Evolutionary conservation across 2,797 vertebrate genomes (phyloP).

Genomic region (Psittacula echo): DNA sequence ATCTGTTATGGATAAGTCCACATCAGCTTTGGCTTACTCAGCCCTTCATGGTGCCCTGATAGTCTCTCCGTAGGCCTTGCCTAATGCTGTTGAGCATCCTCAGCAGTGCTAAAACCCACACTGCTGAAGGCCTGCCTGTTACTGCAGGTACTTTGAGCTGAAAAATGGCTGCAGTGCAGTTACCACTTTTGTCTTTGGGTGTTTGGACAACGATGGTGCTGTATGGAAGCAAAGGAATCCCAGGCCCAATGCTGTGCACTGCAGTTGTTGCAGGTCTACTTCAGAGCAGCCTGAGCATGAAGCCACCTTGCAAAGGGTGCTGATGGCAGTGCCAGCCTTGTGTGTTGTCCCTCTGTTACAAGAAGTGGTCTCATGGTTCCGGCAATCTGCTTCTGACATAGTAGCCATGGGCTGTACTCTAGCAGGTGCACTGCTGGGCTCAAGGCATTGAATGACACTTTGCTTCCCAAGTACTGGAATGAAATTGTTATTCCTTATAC

Average conservation of each 20-base stretch:
- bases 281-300: not conserved
- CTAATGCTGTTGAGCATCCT: not conserved
- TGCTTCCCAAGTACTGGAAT: not conserved
- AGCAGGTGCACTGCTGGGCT: not conserved
- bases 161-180: not conserved
- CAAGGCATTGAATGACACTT: not conserved
- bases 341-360: fast-evolving
- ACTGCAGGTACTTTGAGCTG: not conserved
- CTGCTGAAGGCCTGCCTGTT: not conserved
- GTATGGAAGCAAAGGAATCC: not conserved
- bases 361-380: not conserved
- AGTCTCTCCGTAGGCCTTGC: not conserved
- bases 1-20: not conserved
- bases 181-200: not conserved
- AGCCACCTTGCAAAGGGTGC: not conserved
- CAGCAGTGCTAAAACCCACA: not conserved
- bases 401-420: not conserved
- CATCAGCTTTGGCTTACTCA: not conserved
- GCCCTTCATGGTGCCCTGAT: not conserved
- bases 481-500: not conserved
- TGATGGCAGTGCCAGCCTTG: not conserved
- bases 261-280: not conserved
- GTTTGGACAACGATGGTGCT: not conserved
- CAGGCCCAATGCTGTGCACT: not conserved
- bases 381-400: fast-evolving